Evolutionary conservation across 2,888 invertebrate genomes (phyloP).

Genomic region (Steinernema hermaphroditum): DNA sequence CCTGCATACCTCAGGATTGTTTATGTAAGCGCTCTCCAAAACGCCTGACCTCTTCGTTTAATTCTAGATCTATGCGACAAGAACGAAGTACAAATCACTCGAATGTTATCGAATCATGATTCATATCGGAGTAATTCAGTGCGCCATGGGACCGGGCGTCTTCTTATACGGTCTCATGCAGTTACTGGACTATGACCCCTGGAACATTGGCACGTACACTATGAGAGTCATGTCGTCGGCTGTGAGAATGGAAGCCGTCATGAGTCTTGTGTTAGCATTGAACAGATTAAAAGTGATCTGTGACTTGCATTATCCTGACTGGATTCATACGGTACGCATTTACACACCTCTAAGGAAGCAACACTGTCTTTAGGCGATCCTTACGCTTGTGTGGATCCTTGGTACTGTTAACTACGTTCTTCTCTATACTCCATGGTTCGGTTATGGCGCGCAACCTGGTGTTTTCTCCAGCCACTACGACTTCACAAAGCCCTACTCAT

Average conservation of each 20-base stretch:
- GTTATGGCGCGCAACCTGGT: background rate
- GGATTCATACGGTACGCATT: background rate
- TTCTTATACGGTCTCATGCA: slow-evolving; percentile 23
- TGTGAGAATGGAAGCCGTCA: slow-evolving; percentile 9
- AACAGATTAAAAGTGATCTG: background rate
- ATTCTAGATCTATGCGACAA: background rate
- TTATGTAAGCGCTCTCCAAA: slow-evolving; percentile 24
- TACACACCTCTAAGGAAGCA: background rate
- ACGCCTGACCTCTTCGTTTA: background rate
- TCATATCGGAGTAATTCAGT: slow-evolving; percentile 3
- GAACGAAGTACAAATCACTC: background rate
- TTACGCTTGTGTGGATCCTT: background rate
- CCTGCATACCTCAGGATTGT: background rate
- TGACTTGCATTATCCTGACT: background rate
- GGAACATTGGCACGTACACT: slow-evolving; percentile 12
- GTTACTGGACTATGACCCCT: background rate
- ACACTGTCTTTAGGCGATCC: background rate
- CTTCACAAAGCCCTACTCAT: background rate
- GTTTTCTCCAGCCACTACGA: slow-evolving; percentile 11
- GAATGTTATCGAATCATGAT: slow-evolving; percentile 27
- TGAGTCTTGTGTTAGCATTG: slow-evolving; percentile 2
- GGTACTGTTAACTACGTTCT: background rate
- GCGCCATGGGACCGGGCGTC: slow-evolving; percentile 6
- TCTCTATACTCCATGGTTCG: slow-evolving; percentile 1
- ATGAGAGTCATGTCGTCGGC: slow-evolving; percentile 24